Percentiles rank a stretch among this genome's conserved stretches.
These are phyloP conservation scores for Ammodytes dubius DNA, from an alignment of 2,113 vertebrate genomes.

Conservation along the genomic window DNA sequence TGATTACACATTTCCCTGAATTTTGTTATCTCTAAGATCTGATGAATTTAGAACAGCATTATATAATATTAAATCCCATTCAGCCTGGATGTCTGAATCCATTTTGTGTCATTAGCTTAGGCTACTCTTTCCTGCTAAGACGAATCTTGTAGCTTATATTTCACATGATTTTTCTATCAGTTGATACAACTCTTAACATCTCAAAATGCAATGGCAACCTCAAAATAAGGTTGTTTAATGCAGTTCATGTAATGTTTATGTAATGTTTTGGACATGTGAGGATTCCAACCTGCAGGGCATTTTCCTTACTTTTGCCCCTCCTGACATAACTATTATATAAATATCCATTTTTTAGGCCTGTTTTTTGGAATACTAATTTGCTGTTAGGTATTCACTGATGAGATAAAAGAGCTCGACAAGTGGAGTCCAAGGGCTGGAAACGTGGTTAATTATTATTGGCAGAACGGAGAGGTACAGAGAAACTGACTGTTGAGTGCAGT, in stretches of 20 bases:
- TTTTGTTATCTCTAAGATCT: conserved; percentile 3
- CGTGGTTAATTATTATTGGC: conserved; percentile 73
- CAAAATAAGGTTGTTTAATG: background rate
- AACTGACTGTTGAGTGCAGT: conserved; percentile 73
- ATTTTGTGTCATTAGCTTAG: background rate
- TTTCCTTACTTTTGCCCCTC: conserved; percentile 22
- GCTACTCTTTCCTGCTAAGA: background rate
- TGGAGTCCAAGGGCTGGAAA: conserved; percentile 43
- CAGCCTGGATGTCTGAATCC: background rate
- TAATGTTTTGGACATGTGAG: conserved; percentile 33
- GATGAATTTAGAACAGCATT: background rate
- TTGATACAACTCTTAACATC: conserved; percentile 16
- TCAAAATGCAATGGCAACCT: conserved; percentile 24
- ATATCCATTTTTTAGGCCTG: conserved; percentile 38
- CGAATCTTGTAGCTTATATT: background rate
- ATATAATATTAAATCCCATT: background rate
- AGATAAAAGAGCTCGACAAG: conserved; percentile 52
- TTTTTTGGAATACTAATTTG: conserved; percentile 51
- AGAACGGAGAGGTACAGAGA: conserved; percentile 47
- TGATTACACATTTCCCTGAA: background rate
- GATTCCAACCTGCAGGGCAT: conserved; percentile 17
- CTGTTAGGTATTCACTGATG: conserved; percentile 55
- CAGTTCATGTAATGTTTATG: conserved; percentile 41
- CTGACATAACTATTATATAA: conserved; percentile 36
- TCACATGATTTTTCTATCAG: background rate